Percentiles rank a stretch among this genome's conserved stretches.
Evolutionary conservation across 1,140 invertebrate species (phyloP).

Genomic region (Hycleus phaleratus): DNA sequence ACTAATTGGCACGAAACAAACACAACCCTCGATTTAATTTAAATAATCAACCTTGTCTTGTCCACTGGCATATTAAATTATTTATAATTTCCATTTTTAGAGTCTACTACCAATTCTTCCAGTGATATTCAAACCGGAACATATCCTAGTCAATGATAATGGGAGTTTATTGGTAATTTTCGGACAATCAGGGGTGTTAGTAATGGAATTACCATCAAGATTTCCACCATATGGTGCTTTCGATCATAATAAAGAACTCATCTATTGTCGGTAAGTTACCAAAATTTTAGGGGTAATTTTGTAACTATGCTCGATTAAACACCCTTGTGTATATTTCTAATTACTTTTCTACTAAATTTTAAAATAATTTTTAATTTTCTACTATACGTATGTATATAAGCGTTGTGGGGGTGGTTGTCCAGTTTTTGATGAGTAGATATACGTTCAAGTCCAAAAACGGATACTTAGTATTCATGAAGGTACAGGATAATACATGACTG

Average conservation of each 20-base stretch:
- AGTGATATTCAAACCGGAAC: conserved; percentile 33
- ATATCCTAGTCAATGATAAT: conserved; percentile 30
- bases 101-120: conserved; percentile 34
- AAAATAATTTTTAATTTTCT: background rate
- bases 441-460: too few species aligned
- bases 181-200: conserved; percentile 33
- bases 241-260: conserved; percentile 36
- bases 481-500: too few species aligned
- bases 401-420: background rate
- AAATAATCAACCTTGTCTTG: too few species aligned
- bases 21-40: too few species aligned
- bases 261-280: conserved; percentile 36
- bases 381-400: background rate
- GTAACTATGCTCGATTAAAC: background rate
- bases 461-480: too few species aligned
- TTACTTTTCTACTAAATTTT: background rate
- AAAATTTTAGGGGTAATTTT: background rate
- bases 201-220: conserved; percentile 33
- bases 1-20: too few species aligned
- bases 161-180: conserved; percentile 31
- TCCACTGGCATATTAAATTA: too few species aligned
- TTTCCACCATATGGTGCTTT: conserved; percentile 36
- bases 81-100: conserved; percentile 15
- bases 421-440: too few species aligned
- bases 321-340: too few species aligned